Evolutionary conservation across 2,113 vertebrate species (phyloP).

Genomic region (Prolemur simus): DNA sequence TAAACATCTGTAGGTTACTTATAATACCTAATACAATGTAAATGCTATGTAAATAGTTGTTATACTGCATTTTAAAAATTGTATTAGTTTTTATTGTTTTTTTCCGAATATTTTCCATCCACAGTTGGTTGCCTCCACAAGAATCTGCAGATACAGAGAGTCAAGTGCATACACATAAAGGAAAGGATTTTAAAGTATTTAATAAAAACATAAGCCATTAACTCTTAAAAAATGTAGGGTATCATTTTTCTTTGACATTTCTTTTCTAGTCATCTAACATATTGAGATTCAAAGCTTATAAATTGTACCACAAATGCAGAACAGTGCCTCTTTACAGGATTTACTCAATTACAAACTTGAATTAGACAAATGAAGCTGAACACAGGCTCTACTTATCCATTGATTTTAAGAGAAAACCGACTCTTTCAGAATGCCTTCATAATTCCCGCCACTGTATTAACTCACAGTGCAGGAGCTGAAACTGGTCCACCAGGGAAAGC

Average conservation of each 20-base stretch:
- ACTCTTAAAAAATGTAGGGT: background rate
- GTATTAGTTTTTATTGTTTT: background rate
- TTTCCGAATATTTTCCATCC: background rate
- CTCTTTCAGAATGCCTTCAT: background rate
- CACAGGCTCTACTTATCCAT: background rate
- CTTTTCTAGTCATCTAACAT: background rate
- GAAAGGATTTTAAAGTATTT: conserved; percentile 15
- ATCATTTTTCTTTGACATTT: background rate
- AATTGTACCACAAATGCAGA: background rate
- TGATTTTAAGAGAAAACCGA: background rate
- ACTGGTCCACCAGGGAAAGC: background rate
- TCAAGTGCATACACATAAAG: background rate
- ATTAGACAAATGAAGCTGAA: background rate
- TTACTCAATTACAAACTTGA: background rate
- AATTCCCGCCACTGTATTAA: background rate
- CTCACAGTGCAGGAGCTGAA: background rate
- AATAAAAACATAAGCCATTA: background rate
- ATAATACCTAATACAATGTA: background rate
- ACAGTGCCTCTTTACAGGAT: background rate
- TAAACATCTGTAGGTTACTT: background rate
- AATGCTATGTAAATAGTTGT: background rate
- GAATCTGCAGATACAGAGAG: background rate
- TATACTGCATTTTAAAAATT: background rate
- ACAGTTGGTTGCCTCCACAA: background rate
- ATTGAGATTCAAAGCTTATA: background rate